Base-by-base conservation (phyloP, 2,888 invertebrate genomes). In the Sarcophaga carnaria region DNA sequence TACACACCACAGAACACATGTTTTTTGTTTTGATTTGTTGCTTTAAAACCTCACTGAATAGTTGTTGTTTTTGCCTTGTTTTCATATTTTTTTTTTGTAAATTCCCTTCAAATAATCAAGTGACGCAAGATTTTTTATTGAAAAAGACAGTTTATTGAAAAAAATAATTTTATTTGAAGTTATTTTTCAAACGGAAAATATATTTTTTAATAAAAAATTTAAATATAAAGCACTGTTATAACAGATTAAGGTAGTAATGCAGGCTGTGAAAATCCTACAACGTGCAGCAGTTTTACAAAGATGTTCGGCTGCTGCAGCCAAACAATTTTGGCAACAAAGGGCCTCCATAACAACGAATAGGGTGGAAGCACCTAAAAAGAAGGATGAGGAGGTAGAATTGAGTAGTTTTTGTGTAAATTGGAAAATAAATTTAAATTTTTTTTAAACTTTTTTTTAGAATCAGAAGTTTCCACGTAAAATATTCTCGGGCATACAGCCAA, bases 401-500 rank as follows among this genome's bases (percentile, higher is more conserved):
- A 14, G 37, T 8, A 10, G 37, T 37, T 37, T 59, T 83, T 12
- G 62, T 69, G 37, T 3, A n/a, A 25, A 27, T 74, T 76, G 84
- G 89, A 89, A 85, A 89, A 90, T 88, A 79, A 25, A 4, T 47
- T 45, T 3, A 45, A 74, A 12, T 2, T 17, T 11, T n/a, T 49
- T 20, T 5, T 22, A 8, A 37, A 3, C 12, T 47, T 27, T 17
- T 88, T 63, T 77, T 67, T 60, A 90, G 82, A 80, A 64, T 3
- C 63, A 75, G 0, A 89, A 89, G 60, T 95, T 95, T 94, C 94
- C 95, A 6, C 94, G 94, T 80, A 95, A 95, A 90, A 95, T 98
- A 90, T 97, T 99, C 91, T 97, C 99, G 0, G 99, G 99, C 17
- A 96, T 99, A 91, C 99, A 99, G 94, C 99, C 99, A 0, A 99